Evolutionary conservation across 2,888 invertebrate genomes (phyloP), one percentile per base, ranked within the genome.

Genomic region (Caenorhabditis plicata): DNA sequence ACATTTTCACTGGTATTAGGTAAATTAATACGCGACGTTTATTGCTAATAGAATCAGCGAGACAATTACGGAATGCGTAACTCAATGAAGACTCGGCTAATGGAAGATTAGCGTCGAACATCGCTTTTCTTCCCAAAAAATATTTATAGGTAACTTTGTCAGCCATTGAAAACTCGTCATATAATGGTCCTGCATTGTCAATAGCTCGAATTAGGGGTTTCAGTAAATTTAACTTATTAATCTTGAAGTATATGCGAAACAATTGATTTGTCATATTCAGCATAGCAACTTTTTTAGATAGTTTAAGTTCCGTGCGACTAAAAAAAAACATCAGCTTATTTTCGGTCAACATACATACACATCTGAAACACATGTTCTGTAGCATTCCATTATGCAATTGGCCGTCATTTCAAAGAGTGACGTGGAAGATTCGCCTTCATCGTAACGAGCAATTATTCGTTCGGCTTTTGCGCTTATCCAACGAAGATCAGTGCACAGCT

Each of bases 51-150:
- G 89, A 89, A 48, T 86, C 86, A 58, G 85, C 86, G n/a, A 77
- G 78, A 77, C 96, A 95, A 77, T 90, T 88, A 80, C 89, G 87
- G 82, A 96, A 96, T 0, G 96, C 94, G 82, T 88, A 98, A 0
- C 90, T 88, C 20, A 98, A 83, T 79, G 89, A 90, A 80, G 91
- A 89, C 81, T 96, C 93, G 20, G 96, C 96, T 82, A 88, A 87
- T 82, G 89, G 88, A 80, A 93, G 93, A 81, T 96, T 92, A 49
- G 92, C 92, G 83, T 98, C 96, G 82, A 96, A 98, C 92, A 98
- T 95, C 2, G 93, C 91, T 82, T 96, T 95, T 26, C 95, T 86
- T 0, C 96, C 96, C 17, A 94, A 91, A 83, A 92, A 96, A 83
- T 95, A 85, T 80, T 90, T 90, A 83, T 94, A 98, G 0, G 96